Evolutionary conservation across 2,797 vertebrate species (phyloP).

Genomic region (Pitangus sulphuratus): DNA sequence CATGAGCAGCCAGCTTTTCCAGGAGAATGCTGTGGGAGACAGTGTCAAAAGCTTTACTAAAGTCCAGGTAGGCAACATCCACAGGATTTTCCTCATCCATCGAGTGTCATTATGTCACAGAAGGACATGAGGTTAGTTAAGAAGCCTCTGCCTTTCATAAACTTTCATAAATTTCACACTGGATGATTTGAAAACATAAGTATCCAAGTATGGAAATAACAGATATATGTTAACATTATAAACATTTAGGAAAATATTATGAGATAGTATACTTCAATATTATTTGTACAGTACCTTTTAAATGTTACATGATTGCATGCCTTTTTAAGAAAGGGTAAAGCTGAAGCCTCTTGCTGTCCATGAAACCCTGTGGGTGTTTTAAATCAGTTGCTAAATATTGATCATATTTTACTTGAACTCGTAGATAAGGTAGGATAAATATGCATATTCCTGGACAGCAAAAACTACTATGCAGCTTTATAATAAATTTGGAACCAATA

Average conservation of each 20-base stretch:
- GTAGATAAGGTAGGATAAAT: not conserved
- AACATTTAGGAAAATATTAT: not conserved
- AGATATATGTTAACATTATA: not conserved
- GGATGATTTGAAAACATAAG: not conserved
- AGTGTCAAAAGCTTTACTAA: not conserved
- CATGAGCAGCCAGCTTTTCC: not conserved
- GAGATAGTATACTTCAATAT: not conserved
- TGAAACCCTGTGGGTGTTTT: not conserved
- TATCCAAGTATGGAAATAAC: not conserved
- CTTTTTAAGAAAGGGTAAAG: not conserved
- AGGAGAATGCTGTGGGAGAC: not conserved
- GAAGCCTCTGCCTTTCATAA: not conserved
- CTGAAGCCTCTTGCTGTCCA: not conserved
- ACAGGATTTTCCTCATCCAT: not conserved
- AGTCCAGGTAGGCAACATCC: not conserved
- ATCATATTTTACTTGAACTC: not conserved
- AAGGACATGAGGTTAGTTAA: not conserved
- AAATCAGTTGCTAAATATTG: not conserved
- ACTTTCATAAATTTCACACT: not conserved
- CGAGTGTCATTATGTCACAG: not conserved
- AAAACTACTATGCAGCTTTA: not conserved
- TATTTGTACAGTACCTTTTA: not conserved
- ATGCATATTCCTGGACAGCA: not conserved
- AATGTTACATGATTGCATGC: not conserved
- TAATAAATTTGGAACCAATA: slow-evolving; percentile 25